These are phyloP conservation scores for Paralvinella palmiformis DNA, from an alignment of 1,140 invertebrate genomes.

Conservation along the genomic window DNA sequence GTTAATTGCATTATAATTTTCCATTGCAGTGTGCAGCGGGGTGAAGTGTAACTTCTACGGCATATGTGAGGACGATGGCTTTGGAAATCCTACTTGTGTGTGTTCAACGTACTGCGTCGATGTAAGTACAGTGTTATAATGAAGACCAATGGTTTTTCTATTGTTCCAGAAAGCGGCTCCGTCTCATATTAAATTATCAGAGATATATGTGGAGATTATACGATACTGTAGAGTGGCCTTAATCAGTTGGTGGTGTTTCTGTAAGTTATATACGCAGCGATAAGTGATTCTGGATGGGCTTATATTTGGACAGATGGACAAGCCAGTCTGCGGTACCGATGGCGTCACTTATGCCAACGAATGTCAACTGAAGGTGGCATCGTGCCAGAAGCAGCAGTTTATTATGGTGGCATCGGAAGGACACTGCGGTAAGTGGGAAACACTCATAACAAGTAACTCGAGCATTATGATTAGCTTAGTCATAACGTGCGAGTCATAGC, in stretches of 20 bases:
- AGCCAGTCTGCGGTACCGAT: constrained; percentile 69
- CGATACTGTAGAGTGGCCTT: too few relatives aligned
- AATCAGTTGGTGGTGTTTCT: too few relatives aligned
- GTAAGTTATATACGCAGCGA: too few relatives aligned
- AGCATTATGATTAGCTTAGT: constrained; percentile 19
- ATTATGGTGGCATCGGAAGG: constrained; percentile 75
- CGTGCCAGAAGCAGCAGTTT: constrained; percentile 72
- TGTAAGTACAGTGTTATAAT: constrained; percentile 62
- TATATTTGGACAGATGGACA: constrained; percentile 47
- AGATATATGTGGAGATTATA: too few relatives aligned
- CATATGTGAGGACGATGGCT: constrained; percentile 69
- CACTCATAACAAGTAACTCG: too few relatives aligned
- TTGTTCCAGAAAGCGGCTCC: too few relatives aligned
- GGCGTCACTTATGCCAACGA: constrained; percentile 71
- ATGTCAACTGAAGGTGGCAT: constrained; percentile 69
- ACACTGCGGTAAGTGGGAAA: constrained; percentile 69
- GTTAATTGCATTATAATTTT: too few relatives aligned
- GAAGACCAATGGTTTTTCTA: too few relatives aligned
- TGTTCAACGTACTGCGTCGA: constrained; percentile 71
- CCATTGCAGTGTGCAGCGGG: too few relatives aligned
- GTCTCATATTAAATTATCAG: too few relatives aligned
- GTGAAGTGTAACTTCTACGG: constrained; percentile 79
- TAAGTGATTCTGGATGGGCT: too few relatives aligned
- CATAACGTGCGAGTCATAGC: not conserved
- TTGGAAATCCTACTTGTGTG: constrained; percentile 69